These are phyloP conservation scores for Furnarius figulus DNA, from an alignment of 2,113 vertebrate genomes.

Conservation along the genomic window DNA sequence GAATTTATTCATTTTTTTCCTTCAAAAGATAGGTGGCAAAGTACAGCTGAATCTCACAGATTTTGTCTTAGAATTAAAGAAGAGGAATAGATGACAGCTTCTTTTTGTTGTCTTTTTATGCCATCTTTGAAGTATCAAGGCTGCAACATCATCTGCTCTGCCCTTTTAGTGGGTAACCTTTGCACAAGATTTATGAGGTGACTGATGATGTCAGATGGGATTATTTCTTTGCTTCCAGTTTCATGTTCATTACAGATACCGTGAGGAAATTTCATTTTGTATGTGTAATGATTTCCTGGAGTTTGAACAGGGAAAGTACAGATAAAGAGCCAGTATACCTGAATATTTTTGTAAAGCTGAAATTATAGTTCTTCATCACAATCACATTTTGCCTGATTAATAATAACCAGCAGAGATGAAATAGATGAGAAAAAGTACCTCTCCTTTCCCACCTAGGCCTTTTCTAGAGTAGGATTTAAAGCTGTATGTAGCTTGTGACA, in stretches of 20 bases:
- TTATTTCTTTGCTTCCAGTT: neutral
- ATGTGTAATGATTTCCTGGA: neutral
- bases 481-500: neutral
- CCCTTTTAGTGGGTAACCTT: neutral
- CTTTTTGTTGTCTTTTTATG: neutral
- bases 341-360: neutral
- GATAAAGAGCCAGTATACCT: neutral
- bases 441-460: neutral
- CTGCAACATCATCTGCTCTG: neutral
- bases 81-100: neutral
- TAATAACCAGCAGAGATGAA: neutral
- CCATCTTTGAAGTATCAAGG: neutral
- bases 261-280: neutral
- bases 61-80: neutral
- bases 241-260: neutral
- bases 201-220: neutral
- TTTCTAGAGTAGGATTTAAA: conserved; percentile 16
- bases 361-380: neutral
- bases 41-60: neutral
- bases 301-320: neutral
- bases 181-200: neutral
- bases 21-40: neutral
- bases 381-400: neutral
- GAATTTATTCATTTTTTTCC: neutral
- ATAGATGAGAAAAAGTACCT: neutral